Percentiles rank a stretch among this genome's conserved stretches.
Conservation (phyloP, 2,797 vertebrate genomes). For the Acanthis flammea region DNA sequence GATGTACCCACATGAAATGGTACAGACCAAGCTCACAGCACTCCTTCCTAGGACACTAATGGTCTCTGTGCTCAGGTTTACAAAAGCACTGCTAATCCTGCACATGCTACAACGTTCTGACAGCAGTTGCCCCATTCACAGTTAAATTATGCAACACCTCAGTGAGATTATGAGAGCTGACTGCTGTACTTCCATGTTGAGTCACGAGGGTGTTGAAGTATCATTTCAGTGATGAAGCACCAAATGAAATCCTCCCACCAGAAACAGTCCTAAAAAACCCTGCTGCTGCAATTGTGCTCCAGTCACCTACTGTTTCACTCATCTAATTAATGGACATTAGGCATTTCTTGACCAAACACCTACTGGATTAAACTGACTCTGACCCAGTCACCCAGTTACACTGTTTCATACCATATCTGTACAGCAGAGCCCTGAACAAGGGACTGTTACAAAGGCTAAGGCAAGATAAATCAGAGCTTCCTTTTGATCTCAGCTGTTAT, state of each 20-base stretch:
- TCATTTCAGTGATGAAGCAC: not conserved
- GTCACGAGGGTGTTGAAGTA: conserved; percentile 30
- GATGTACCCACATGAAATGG: not conserved
- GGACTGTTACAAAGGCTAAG: not conserved
- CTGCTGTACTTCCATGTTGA: conserved; percentile 18
- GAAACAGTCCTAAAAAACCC: not conserved
- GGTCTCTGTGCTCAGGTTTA: not conserved
- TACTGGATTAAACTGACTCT: not conserved
- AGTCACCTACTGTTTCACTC: not conserved
- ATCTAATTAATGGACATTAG: not conserved
- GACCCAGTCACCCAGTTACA: not conserved
- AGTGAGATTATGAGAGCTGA: not conserved
- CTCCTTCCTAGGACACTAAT: not conserved
- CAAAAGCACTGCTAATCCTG: not conserved
- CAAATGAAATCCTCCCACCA: conserved; percentile 13
- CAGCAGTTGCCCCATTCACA: not conserved
- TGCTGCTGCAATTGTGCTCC: not conserved
- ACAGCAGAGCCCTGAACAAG: not conserved
- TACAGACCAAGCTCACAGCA: not conserved
- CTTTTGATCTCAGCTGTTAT: not conserved
- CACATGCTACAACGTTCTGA: not conserved
- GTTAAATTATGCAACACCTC: conserved; percentile 15
- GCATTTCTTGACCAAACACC: not conserved
- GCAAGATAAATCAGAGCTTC: not conserved
- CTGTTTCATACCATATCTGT: not conserved